phyloP scores from a whole-genome alignment of 1,140 invertebrate species.

The Tetragnatha versicolor region DNA sequence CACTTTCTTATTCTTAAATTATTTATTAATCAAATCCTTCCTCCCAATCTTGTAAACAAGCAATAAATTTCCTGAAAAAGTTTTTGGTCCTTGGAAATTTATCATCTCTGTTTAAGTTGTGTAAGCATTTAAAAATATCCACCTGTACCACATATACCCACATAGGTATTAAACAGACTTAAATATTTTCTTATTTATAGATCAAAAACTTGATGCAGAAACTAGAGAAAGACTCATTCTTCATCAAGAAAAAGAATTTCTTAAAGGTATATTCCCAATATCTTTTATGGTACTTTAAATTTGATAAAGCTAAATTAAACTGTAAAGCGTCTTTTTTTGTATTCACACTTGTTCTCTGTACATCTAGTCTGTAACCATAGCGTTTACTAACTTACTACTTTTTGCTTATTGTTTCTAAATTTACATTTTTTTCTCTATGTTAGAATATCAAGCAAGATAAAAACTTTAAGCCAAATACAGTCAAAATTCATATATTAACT shows the following conservation, averaged over 20 bases:
- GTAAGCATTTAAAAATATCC: background rate
- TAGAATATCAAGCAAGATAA: no score
- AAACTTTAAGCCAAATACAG: no score
- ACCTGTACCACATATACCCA: background rate
- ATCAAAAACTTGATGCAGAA: constrained; percentile 49
- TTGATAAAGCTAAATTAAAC: no score
- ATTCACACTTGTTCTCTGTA: no score
- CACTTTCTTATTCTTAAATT: background rate
- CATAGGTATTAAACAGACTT: background rate
- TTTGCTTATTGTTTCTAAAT: no score
- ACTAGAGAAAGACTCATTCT: constrained; percentile 33
- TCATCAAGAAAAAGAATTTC: constrained; percentile 40
- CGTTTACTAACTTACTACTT: no score
- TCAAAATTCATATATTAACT: no score
- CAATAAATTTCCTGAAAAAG: background rate
- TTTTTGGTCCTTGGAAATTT: background rate
- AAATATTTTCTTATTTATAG: constrained; percentile 12
- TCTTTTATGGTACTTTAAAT: no score
- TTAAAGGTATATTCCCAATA: background rate
- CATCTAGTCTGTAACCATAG: no score
- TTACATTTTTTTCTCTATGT: no score
- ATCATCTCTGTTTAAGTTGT: background rate
- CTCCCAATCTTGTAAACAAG: background rate
- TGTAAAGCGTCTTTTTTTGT: no score
- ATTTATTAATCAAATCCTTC: background rate